A percentile compares a stretch with the other conserved stretches of the same genome.
Conservation (phyloP, 2,888 invertebrate genomes). For the Dendrolimus pini region DNA sequence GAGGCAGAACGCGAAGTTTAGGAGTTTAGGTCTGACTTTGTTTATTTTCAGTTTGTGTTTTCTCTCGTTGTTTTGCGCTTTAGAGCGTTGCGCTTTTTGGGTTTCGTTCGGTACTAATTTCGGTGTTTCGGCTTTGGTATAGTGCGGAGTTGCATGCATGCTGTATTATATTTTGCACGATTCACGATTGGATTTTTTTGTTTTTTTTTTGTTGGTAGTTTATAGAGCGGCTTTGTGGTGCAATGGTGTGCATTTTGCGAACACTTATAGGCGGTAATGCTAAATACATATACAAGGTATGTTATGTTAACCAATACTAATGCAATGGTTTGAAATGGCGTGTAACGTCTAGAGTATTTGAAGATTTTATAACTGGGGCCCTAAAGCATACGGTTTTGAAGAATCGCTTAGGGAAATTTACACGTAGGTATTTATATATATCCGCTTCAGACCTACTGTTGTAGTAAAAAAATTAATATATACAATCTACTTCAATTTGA, state of each 20-base stretch:
- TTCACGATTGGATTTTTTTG: not conserved
- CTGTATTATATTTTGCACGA: not conserved
- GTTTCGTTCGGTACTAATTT: conserved; percentile 15
- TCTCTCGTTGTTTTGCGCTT: conserved; percentile 19
- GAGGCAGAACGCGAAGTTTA: conserved; percentile 71
- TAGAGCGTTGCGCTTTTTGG: conserved; percentile 30
- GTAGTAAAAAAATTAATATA: too few species aligned
- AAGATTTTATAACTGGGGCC: too few species aligned
- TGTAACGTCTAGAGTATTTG: too few species aligned
- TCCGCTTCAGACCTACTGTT: too few species aligned
- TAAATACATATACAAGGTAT: too few species aligned
- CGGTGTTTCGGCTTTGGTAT: conserved; percentile 11
- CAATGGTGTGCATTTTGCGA: not conserved
- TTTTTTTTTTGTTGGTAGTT: conserved; percentile 21
- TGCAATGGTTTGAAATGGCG: too few species aligned
- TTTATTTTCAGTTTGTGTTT: conserved; percentile 32
- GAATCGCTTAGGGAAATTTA: too few species aligned
- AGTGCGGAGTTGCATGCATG: not conserved
- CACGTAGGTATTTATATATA: too few species aligned
- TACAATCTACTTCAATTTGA: too few species aligned
- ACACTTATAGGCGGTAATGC: too few species aligned
- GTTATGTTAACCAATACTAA: too few species aligned
- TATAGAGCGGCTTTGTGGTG: conserved; percentile 17
- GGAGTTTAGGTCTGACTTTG: conserved; percentile 71
- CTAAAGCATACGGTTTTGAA: too few species aligned